A percentile compares a stretch with the other conserved stretches of the same genome.
phyloP scores from a whole-genome alignment of 1,140 invertebrate species.

The Dendrolimus punctatus region DNA sequence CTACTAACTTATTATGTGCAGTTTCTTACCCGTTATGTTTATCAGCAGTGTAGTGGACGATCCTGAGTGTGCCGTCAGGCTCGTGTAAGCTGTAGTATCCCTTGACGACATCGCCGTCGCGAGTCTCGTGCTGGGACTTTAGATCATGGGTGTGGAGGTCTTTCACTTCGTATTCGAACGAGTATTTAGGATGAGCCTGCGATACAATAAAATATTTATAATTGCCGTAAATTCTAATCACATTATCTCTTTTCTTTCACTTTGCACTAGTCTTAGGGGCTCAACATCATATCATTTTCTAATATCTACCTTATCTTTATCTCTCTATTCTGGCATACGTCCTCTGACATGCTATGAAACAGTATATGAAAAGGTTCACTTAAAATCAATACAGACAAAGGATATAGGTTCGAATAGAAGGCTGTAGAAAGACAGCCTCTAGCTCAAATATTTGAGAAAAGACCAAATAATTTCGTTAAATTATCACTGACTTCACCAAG shows the following conservation, averaged over 20 bases:
- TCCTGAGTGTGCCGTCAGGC: slow-evolving; percentile 33
- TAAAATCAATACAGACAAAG: no score
- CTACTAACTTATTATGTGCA: background rate
- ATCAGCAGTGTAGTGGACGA: slow-evolving; percentile 73
- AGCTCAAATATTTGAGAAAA: no score
- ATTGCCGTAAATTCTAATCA: background rate
- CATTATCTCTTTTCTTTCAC: background rate
- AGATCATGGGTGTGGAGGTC: slow-evolving; percentile 32
- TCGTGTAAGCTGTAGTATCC: slow-evolving; percentile 35
- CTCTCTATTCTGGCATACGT: no score
- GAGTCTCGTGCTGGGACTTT: slow-evolving; percentile 35
- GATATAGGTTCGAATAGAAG: no score
- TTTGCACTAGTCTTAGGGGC: slow-evolving; percentile 7
- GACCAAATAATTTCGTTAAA: no score
- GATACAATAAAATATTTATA: slow-evolving; percentile 3
- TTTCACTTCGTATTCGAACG: slow-evolving; percentile 52
- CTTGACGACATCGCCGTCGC: slow-evolving; percentile 34
- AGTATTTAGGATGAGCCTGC: slow-evolving; percentile 47
- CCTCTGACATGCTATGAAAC: no score
- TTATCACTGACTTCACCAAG: no score
- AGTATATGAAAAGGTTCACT: no score
- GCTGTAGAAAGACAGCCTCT: no score
- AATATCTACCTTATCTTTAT: no score
- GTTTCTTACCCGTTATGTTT: slow-evolving; percentile 53
- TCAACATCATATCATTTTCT: background rate